Evolutionary conservation across 2,888 invertebrate species (phyloP).

Genomic region (Stenotaenia linearis): DNA sequence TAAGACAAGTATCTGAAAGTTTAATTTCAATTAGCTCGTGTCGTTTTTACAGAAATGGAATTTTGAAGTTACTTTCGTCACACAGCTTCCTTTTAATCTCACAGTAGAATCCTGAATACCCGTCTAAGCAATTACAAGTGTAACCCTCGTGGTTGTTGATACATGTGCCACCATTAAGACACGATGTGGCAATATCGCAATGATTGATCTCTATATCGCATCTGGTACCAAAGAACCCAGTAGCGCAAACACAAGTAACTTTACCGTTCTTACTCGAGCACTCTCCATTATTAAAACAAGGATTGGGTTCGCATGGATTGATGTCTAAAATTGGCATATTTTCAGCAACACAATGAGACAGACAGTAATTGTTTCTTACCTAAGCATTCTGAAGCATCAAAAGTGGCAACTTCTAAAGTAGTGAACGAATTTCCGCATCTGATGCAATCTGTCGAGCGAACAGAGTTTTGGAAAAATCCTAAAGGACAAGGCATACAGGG

Average conservation of each 20-base stretch:
- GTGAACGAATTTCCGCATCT: slow-evolving; percentile 47
- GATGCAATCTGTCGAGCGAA: slow-evolving; percentile 45
- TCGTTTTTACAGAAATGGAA: background rate
- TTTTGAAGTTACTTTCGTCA: background rate
- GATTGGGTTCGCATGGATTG: background rate
- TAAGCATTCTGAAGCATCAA: slow-evolving; percentile 53
- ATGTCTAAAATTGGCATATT: slow-evolving; percentile 32
- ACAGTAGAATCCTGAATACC: slow-evolving; percentile 37
- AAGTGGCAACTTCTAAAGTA: slow-evolving; percentile 45
- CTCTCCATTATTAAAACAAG: background rate
- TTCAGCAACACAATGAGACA: background rate
- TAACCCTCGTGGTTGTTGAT: background rate
- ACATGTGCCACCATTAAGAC: slow-evolving; percentile 22
- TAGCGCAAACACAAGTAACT: slow-evolving; percentile 40
- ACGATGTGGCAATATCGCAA: background rate
- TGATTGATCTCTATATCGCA: slow-evolving; percentile 39
- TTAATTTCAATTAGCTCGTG: too few relatives aligned
- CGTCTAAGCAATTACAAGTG: slow-evolving; percentile 42
- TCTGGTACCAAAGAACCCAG: slow-evolving; percentile 41
- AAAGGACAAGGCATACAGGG: slow-evolving; percentile 48
- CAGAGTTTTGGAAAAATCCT: slow-evolving; percentile 47
- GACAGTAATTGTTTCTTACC: slow-evolving; percentile 47
- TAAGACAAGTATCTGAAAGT: slow-evolving; percentile 42
- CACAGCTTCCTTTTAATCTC: background rate
- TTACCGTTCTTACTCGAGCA: background rate